These are phyloP conservation scores for Microchrysa polita DNA, from an alignment of 2,888 invertebrate genomes.

Conservation along the genomic window DNA sequence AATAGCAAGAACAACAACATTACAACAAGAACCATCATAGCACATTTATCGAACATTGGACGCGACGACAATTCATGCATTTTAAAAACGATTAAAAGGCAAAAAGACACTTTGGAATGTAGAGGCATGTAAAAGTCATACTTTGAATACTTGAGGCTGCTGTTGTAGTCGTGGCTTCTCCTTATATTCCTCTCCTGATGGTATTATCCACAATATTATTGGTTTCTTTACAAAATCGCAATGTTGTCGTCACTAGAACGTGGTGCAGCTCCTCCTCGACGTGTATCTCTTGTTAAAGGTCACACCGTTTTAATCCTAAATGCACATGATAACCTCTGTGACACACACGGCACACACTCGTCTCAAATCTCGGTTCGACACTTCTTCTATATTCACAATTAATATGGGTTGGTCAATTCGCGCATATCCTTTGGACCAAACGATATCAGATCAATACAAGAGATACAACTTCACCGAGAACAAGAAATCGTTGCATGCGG, in stretches of 20 bases:
- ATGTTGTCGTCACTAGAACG: background rate
- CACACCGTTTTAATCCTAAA: conserved; percentile 12
- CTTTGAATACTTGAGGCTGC: conserved; percentile 42
- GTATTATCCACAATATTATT: conserved; percentile 19
- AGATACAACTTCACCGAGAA: too few relatives aligned
- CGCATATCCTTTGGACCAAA: background rate
- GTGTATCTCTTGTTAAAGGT: conserved; percentile 4
- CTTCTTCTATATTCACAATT: conserved; percentile 1
- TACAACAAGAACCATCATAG: too few relatives aligned
- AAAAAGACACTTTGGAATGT: conserved; percentile 34
- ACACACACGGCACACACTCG: background rate
- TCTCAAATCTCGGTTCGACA: conserved; percentile 2
- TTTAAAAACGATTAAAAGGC: conserved; percentile 46
- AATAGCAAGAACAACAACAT: conserved; percentile 1
- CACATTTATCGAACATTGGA: conserved; percentile 10
- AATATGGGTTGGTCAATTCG: background rate
- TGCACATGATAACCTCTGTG: conserved; percentile 25
- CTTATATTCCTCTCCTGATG: conserved; percentile 26
- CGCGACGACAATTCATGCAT: conserved; percentile 49
- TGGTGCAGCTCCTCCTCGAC: background rate
- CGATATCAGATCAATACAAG: too few relatives aligned
- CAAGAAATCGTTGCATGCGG: background rate
- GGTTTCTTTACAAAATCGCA: background rate
- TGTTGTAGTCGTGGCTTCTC: conserved; percentile 27
- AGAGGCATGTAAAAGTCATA: conserved; percentile 19